These are phyloP conservation scores for Zoroaster sp. DNA, from an alignment of 53 echinoderm and acorn worm genomes.

Conservation along the genomic window DNA sequence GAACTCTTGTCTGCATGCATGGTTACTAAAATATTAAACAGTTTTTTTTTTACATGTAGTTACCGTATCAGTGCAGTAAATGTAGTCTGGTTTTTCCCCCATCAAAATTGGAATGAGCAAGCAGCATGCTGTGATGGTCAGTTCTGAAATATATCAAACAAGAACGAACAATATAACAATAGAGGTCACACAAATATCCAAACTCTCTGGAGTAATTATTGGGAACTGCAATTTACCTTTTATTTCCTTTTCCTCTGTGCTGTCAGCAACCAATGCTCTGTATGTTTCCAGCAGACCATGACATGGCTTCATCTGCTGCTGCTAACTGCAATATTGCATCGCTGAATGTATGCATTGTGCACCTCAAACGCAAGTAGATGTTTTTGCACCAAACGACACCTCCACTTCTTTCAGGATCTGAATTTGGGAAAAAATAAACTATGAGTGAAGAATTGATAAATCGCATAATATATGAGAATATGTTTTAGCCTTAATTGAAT, in stretches of 20 bases:
- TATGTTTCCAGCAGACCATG: constrained; percentile 1
- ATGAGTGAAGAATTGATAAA: neutral
- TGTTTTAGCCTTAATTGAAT: too few species aligned
- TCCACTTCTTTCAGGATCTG: constrained; percentile 16
- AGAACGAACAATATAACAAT: neutral
- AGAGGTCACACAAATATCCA: too few species aligned
- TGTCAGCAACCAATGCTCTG: neutral
- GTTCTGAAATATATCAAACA: neutral
- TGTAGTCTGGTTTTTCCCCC: constrained; percentile 1
- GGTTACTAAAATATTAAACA: too few species aligned
- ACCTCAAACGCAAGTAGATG: too few species aligned
- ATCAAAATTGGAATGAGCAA: neutral
- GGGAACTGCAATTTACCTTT: too few species aligned
- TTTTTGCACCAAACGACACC: neutral
- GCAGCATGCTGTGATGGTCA: neutral
- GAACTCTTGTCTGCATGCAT: too few species aligned
- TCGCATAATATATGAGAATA: neutral
- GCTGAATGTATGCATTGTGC: too few species aligned
- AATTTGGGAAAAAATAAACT: neutral
- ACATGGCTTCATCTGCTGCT: neutral
- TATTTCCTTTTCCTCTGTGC: neutral
- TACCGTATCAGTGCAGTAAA: constrained; percentile 27
- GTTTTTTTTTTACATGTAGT: neutral
- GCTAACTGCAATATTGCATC: neutral
- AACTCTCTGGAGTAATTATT: too few species aligned